Evolutionary conservation across 2,888 invertebrate genomes (phyloP), one percentile per base, ranked within the genome.

Genomic region (Drosophila pegasa): DNA sequence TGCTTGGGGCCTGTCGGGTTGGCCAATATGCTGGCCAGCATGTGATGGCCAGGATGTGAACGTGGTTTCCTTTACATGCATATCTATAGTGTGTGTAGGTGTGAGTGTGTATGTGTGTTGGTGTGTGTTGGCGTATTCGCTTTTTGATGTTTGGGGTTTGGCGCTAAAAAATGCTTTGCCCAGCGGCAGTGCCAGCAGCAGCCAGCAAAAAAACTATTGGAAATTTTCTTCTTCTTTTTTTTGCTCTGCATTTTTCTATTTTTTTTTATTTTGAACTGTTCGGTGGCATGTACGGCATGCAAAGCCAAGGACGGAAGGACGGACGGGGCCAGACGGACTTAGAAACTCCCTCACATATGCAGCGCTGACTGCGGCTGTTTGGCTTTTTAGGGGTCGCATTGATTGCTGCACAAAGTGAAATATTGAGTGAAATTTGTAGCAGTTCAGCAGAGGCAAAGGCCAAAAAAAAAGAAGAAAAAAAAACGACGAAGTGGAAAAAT

Each of bases 101-200:
- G 14, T 48, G 57, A 48, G 52, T 58, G 22, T 25, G 41, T n/a
- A 1, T 16, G 37, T 55, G 50, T 67, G 41, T 41, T 12, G 56
- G 45, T 58, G 48, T 52, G 37, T 62, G 69, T 64, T 66, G 63
- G 78, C 67, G 79, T 61, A 61, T 69, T 88, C 71, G 86, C 83
- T 83, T 83, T 83, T 83, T 83, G 83, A 83, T 83, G 83, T 88
- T 83, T 83, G 86, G 86, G 86, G 78, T 83, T 72, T 85, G 76
- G 75, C 71, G 86, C 72, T 83, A 77, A 82, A 80, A 83, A 83
- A 83, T 87, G 74, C 87, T 79, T 84, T 82, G 81, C 63, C 79
- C 87, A 56, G 45, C 60, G 73, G 78, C 65, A 37, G 7, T 14
- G 51, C 52, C 52, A 18, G 52, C 52, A 55, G 55, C 57, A 35